Percentiles rank a stretch among this genome's conserved stretches.
phyloP scores from a whole-genome alignment of 2,888 invertebrate species.

The Odontomyia ornata region DNA sequence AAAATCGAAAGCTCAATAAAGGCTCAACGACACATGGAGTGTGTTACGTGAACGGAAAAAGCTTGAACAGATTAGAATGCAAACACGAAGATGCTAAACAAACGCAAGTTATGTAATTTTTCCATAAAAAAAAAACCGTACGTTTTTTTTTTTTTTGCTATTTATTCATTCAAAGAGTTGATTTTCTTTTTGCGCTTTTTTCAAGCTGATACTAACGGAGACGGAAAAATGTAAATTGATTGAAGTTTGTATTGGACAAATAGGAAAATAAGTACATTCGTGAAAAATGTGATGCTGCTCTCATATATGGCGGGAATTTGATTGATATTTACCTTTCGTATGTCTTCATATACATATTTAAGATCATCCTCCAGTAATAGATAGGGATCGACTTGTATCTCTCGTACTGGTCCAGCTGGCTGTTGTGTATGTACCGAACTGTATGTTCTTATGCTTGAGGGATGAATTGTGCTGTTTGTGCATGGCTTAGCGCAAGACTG shows the following conservation, averaged over 20 bases:
- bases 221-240: constrained; percentile 16
- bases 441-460: constrained; percentile 65
- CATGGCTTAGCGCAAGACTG: constrained; percentile 42
- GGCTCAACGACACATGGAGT: background rate
- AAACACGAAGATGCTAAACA: no score
- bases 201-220: background rate
- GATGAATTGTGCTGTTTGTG: constrained; percentile 43
- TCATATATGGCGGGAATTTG: background rate
- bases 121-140: constrained; percentile 1
- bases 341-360: constrained; percentile 84
- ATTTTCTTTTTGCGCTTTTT: background rate
- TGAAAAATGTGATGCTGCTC: no score
- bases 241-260: constrained; percentile 14
- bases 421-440: constrained; percentile 81
- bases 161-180: background rate
- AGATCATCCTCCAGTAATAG: constrained; percentile 86
- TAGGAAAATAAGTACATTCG: background rate
- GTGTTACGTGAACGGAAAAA: constrained; percentile 15
- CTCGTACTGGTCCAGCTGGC: constrained; percentile 78
- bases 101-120: background rate
- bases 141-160: background rate
- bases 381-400: constrained; percentile 87
- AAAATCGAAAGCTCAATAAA: background rate
- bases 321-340: constrained; percentile 73
- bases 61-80: background rate